Conservation (phyloP, 2,113 vertebrate genomes). For the Zosterops hypoxanthus region DNA sequence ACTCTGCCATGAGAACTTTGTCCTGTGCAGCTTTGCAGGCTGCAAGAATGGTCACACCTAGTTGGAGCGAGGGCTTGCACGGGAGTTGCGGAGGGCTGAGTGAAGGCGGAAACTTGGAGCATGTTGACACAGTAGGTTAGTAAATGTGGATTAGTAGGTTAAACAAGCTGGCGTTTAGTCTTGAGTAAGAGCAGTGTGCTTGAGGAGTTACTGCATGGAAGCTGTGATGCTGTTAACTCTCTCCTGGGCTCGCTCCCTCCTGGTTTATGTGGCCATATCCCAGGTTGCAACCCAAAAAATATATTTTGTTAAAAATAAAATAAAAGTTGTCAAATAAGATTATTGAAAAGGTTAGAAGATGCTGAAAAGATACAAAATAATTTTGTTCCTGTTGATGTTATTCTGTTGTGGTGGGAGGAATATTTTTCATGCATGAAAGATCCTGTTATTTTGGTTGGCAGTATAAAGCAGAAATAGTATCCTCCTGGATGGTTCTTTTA, state of each 20-base stretch:
- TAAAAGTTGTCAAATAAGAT: neutral
- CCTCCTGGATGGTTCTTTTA: neutral
- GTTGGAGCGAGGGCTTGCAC: neutral
- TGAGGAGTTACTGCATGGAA: neutral
- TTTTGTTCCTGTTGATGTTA: neutral
- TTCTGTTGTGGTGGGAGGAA: neutral
- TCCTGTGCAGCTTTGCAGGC: neutral
- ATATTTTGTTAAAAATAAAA: neutral
- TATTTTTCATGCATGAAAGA: neutral
- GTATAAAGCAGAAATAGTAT: neutral
- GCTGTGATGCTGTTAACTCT: neutral
- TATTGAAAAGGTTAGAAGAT: neutral
- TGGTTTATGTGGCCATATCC: neutral
- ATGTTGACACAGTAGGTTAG: neutral
- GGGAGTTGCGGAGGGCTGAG: neutral
- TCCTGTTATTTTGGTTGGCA: neutral
- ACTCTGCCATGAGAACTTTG: rapidly evolving
- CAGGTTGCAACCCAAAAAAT: neutral
- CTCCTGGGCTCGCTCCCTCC: neutral
- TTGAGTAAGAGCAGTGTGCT: neutral
- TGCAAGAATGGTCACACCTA: neutral
- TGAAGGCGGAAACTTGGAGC: neutral
- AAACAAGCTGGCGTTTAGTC: neutral
- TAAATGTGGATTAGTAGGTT: constrained; percentile 39
- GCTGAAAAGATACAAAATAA: neutral